Evolutionary conservation across 1,140 invertebrate genomes (phyloP).

Genomic region (Papilio machaon): DNA sequence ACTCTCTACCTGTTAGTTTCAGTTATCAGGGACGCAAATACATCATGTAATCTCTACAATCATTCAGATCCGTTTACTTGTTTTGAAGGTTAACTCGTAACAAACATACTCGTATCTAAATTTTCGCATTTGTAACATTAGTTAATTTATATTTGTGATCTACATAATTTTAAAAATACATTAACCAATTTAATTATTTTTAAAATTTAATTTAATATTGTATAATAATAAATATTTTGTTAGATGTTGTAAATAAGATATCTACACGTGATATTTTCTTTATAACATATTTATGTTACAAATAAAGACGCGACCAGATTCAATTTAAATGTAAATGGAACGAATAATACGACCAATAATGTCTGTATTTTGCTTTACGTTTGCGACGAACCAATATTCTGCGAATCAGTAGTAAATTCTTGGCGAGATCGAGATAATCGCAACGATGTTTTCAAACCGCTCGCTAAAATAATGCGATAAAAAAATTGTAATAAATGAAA

Average conservation of each 20-base stretch:
- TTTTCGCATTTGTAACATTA: too few species aligned
- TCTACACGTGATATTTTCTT: not conserved
- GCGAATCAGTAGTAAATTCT: not conserved
- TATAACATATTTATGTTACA: not conserved
- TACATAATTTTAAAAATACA: too few species aligned
- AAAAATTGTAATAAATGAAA: not conserved
- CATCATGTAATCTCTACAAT: too few species aligned
- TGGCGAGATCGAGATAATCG: not conserved
- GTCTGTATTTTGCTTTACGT: slow-evolving; percentile 6
- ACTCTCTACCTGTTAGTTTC: too few species aligned
- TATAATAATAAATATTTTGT: too few species aligned
- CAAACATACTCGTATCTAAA: too few species aligned
- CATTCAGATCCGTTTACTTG: too few species aligned
- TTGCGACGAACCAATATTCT: slow-evolving; percentile 1
- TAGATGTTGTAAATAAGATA: not conserved
- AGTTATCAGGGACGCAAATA: too few species aligned
- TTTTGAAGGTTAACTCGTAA: too few species aligned
- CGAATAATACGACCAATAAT: slow-evolving; percentile 4
- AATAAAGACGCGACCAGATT: not conserved
- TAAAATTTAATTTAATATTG: too few species aligned
- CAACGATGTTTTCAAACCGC: not conserved
- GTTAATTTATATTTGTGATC: too few species aligned
- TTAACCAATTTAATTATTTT: too few species aligned
- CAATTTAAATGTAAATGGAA: slow-evolving; percentile 1
- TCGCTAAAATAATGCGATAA: not conserved